Evolutionary conservation across 1,140 invertebrate genomes (phyloP), one percentile per base, ranked within the genome.

Genomic region (Varroa destructor): DNA sequence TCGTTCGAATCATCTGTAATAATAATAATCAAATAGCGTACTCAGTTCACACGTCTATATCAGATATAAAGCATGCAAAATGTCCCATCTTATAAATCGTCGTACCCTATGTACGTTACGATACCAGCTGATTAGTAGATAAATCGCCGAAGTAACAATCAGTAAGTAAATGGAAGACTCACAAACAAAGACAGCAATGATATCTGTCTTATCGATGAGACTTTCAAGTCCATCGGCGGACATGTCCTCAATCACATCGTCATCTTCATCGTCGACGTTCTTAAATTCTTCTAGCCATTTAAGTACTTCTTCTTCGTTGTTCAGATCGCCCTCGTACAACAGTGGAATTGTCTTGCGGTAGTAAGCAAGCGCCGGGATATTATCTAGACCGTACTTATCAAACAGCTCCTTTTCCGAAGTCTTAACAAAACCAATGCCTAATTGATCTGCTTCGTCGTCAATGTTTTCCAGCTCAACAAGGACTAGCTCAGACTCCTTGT

Each of bases 261-360:
- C 72, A 71, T 78, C 90, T 78, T 93, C 91, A 70, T 75, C 74
- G 55, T 71, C 74, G 14, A 74, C 74, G 55, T 75, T 74, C n/a
- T 74, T 72, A 71, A 77, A 77, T 55, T 77, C 76, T 43, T 76
- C 70, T 5, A 78, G 56, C 76, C 76, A 78, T 6, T 77, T 75
- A 3, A 78, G 71, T 8, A 78, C 76, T 71, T 75, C 70, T 74
- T 78, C 72, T 71, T 78, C 77, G 64, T 78, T 74, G 8, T 76
- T 73, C 6, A 78, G 70, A 67, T 78, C 76, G 54, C 77, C 86
- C 85, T 93, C 89, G 80, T 93, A 95, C 77, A 94, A 89, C 77
- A 95, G 90, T 74, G 92, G 92, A 79, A 93, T 93, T 82, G 92
- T 87, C 82, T 93, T 89, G 77, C 91, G 86, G 80, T 94, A 95